Evolutionary conservation across 1,140 invertebrate genomes (phyloP), one percentile per base, ranked within the genome.

Genomic region (Eriocheir sinensis): DNA sequence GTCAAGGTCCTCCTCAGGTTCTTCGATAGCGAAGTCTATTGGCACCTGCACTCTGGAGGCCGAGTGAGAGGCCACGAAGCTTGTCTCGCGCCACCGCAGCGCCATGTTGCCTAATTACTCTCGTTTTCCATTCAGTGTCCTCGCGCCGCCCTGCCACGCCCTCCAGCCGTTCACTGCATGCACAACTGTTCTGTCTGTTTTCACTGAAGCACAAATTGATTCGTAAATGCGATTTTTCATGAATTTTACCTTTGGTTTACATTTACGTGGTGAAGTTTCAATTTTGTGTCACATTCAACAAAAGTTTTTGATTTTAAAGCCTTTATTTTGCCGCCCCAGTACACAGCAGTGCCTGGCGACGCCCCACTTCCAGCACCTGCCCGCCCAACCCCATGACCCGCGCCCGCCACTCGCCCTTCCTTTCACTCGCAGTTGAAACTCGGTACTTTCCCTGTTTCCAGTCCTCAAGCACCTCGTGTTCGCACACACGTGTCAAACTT

Each of bases 1-100:
- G 40, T 79, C 91, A 27, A 92, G 79, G 3, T 83, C 79, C n/a
- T 92, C 91, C 40, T 92, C 91, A 32, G 91, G 79, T 30, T 79
- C 32, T 21, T 93, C 91, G 34, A 93, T 27, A 27, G 60, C 91
- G 32, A 93, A 30, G 40, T 93, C 80, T 6, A 93, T 40, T 17
- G 91, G 81, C 8, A 86, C 80, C 72, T 48, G 27, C 40, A 86
- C 3, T 27, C 81, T 81, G 9, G 80, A 53, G 40, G 91, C 60
- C 60, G 60, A 27, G 17, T 72, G 88, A 6, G 88, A n/a, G 44
- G 91, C 3, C 21, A 93, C 40, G 32, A 93, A 93, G 40, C 91
- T 53, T 2, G 91, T 93, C 81, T 93, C 91, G 30, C 80, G 44
- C 91, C 91, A 93, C 41, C 86, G 80, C 15, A 41, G 8, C 6